Conservation (phyloP, 2,797 vertebrate genomes). For the Sebastes nivosus region DNA sequence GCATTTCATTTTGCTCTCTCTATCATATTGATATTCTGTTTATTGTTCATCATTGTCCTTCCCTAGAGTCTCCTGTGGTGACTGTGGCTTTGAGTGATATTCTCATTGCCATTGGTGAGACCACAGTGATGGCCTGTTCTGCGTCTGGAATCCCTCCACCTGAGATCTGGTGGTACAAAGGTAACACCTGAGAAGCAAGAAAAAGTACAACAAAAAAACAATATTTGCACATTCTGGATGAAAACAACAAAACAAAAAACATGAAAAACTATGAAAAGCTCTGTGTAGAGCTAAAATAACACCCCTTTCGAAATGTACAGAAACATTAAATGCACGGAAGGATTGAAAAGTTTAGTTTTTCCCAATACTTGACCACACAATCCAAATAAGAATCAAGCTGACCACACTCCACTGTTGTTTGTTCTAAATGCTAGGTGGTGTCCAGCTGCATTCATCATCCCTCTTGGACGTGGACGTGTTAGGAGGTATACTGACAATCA, state of each 20-base stretch:
- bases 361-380: neutral
- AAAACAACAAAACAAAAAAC: neutral
- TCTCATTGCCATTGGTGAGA: slow-evolving; percentile 89
- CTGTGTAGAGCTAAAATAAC: neutral
- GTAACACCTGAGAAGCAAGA: slow-evolving; percentile 66
- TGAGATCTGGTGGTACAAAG: slow-evolving; percentile 95
- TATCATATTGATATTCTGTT: neutral
- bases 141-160: slow-evolving; percentile 90
- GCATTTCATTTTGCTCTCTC: neutral
- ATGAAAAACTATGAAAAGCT: neutral
- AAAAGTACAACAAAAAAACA: neutral
- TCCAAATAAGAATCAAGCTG: neutral
- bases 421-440: slow-evolving; percentile 79
- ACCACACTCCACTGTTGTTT: neutral
- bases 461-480: slow-evolving; percentile 83
- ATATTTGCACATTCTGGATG: neutral
- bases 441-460: slow-evolving; percentile 85
- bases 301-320: neutral
- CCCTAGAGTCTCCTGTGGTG: slow-evolving; percentile 89
- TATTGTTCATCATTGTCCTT: neutral
- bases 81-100: slow-evolving; percentile 85
- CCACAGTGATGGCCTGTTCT: slow-evolving; percentile 89
- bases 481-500: slow-evolving; percentile 88
- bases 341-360: neutral
- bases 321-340: neutral